phyloP scores from a whole-genome alignment of 2,797 vertebrate species.

The Knipowitschia caucasica region DNA sequence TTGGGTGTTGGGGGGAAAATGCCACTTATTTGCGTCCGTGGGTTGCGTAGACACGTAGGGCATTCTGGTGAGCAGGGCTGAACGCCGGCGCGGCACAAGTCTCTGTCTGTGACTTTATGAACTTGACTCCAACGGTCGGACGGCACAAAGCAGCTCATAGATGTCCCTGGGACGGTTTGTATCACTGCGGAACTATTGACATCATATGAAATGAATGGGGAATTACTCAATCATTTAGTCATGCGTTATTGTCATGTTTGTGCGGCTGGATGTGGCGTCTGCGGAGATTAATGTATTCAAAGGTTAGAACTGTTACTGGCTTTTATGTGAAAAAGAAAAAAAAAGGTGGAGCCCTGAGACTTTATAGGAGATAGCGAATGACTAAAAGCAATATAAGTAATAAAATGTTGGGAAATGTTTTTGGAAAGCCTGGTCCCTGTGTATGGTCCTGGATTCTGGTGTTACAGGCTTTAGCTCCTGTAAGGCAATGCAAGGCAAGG shows the following conservation, averaged over 20 bases:
- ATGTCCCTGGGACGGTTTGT: slow-evolving; percentile 30
- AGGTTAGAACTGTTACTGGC: not conserved
- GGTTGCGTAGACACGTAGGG: slow-evolving; percentile 82
- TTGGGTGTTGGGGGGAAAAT: slow-evolving; percentile 84
- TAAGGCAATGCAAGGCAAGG: too few species aligned
- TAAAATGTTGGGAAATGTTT: too few species aligned
- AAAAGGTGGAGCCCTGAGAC: too few species aligned
- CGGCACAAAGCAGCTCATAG: slow-evolving; percentile 59
- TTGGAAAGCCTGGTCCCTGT: too few species aligned
- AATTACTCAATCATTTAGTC: slow-evolving; percentile 23
- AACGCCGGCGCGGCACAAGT: slow-evolving; percentile 51
- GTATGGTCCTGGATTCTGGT: too few species aligned
- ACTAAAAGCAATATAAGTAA: too few species aligned
- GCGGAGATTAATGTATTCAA: not conserved
- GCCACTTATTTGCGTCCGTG: slow-evolving; percentile 82
- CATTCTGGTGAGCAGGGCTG: slow-evolving; percentile 67
- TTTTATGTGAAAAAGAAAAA: too few species aligned
- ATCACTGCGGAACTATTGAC: slow-evolving; percentile 49
- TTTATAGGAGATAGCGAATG: too few species aligned
- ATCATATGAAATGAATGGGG: slow-evolving; percentile 39
- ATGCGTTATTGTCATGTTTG: slow-evolving; percentile 17
- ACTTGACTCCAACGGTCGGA: slow-evolving; percentile 32
- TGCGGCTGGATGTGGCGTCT: not conserved
- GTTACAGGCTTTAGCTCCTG: too few species aligned
- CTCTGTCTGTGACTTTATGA: slow-evolving; percentile 50